Evolutionary conservation across 2,888 invertebrate species (phyloP).

Genomic region (Xestia sexstrigata): DNA sequence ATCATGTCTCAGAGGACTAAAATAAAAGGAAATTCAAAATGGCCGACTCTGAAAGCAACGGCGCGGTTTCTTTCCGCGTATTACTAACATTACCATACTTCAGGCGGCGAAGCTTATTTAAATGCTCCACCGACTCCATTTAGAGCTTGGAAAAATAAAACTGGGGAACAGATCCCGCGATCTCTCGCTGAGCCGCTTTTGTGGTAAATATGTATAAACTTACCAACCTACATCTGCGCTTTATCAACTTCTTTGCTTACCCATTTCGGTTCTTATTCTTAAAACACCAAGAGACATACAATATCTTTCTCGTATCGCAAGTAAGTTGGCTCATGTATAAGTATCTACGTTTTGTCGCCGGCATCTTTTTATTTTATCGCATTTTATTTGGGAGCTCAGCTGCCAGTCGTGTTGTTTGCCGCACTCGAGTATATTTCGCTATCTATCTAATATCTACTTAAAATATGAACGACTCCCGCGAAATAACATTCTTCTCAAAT

Average conservation of each 20-base stretch:
- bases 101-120: slow-evolving; percentile 90
- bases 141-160: slow-evolving; percentile 91
- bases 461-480: slow-evolving; percentile 62
- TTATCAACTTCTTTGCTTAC: slow-evolving; percentile 43
- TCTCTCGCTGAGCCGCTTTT: slow-evolving; percentile 90
- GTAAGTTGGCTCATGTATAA: slow-evolving; percentile 79
- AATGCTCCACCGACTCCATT: slow-evolving; percentile 91
- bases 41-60: slow-evolving; percentile 80
- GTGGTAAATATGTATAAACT: slow-evolving; percentile 91
- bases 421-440: slow-evolving; percentile 79
- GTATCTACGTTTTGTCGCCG: slow-evolving; percentile 88
- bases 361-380: slow-evolving; percentile 89
- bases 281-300: slow-evolving; percentile 38
- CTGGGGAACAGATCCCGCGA: slow-evolving; percentile 88
- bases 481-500: slow-evolving; percentile 54
- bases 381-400: slow-evolving; percentile 89
- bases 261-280: slow-evolving; percentile 72
- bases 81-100: slow-evolving; percentile 91
- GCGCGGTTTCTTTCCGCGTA: slow-evolving; percentile 88
- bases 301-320: slow-evolving; percentile 27
- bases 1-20: slow-evolving; percentile 71
- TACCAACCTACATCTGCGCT: slow-evolving; percentile 73
- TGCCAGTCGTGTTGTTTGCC: slow-evolving; percentile 87
- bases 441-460: slow-evolving; percentile 71
- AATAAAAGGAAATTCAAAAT: slow-evolving; percentile 85